Conservation (phyloP, 2,797 vertebrate genomes). For the Pogonophryne albipinna region DNA sequence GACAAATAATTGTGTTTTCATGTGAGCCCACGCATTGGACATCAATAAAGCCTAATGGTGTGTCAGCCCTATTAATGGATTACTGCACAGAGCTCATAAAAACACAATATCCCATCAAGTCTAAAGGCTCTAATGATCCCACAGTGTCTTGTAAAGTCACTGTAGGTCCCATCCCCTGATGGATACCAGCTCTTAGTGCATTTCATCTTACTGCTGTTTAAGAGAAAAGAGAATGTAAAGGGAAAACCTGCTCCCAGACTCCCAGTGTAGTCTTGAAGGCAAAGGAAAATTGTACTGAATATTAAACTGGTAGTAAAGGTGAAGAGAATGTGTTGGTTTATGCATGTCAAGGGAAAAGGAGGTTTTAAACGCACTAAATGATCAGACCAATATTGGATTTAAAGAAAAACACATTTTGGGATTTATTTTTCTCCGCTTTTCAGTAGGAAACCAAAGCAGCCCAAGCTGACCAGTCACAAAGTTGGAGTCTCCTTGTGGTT, state of each 20-base stretch:
- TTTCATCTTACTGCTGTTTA: slow-evolving; percentile 72
- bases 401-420: not conserved
- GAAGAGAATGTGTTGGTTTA: slow-evolving; percentile 23
- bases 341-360: slow-evolving; percentile 1
- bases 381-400: not conserved
- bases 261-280: slow-evolving; percentile 28
- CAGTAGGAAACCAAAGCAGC: not conserved
- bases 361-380: not conserved
- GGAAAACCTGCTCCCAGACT: slow-evolving; percentile 48
- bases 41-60: slow-evolving; percentile 82
- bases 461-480: not conserved
- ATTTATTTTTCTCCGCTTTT: not conserved
- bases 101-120: slow-evolving; percentile 79
- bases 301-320: slow-evolving; percentile 32
- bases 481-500: not conserved
- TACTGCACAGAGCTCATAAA: slow-evolving; percentile 80
- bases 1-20: slow-evolving; percentile 80
- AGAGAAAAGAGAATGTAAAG: slow-evolving; percentile 56
- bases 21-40: slow-evolving; percentile 70
- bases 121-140: slow-evolving; percentile 79
- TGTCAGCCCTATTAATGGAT: slow-evolving; percentile 80
- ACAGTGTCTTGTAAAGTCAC: slow-evolving; percentile 75
- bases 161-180: slow-evolving; percentile 72
- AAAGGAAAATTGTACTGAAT: slow-evolving; percentile 24
- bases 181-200: slow-evolving; percentile 68